Evolutionary conservation across 2,113 vertebrate genomes (phyloP), one percentile per base, ranked within the genome.

Genomic region (Pelecanus crispus): DNA sequence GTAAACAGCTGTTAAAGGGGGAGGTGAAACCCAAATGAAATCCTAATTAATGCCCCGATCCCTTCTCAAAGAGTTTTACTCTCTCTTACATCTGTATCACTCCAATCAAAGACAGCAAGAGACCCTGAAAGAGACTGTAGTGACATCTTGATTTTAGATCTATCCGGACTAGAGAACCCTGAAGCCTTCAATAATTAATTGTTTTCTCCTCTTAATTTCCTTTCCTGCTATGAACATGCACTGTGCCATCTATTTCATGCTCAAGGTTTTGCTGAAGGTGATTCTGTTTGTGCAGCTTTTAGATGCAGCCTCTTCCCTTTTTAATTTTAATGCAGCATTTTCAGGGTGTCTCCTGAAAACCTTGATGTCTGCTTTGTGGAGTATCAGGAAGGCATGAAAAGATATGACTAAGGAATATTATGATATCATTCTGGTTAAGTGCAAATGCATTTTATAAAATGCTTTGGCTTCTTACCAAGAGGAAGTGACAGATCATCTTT

Each of bases 201-300:
- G 65, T 83, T 94, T 90, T 92, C 71, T 88, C 83, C 81, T 94
- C 81, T 77, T 90, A 82, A 95, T 95, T 95, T 94, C 92, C 91
- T 94, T 38, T 62, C 63, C 88, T 88, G 90, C 81, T 53, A 74
- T 0, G 6, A 96, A 83, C 85, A 59, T 72, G 65, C 93, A n/a
- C 67, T 6, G 28, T 55, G 78, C 73, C 3, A 8, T 17, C 92
- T 72, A 13, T 73, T 93, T 92, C 92, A 44, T n/a, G 84, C 92
- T 95, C 89, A 97, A 96, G 93, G 95, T 92, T 94, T 86, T 84
- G 88, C 95, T 96, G 92, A 97, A 97, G 97, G 92, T 95, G 92
- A 81, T 94, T 94, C 75, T 88, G 78, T 75, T 78, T 83, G 81
- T 44, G 52, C 77, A 89, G 94, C 86, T 86, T 44, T 82, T 75